Evolutionary conservation across 2,113 vertebrate species (phyloP), one percentile per base, ranked within the genome.

Genomic region (rat (Rattus norvegicus)): DNA sequence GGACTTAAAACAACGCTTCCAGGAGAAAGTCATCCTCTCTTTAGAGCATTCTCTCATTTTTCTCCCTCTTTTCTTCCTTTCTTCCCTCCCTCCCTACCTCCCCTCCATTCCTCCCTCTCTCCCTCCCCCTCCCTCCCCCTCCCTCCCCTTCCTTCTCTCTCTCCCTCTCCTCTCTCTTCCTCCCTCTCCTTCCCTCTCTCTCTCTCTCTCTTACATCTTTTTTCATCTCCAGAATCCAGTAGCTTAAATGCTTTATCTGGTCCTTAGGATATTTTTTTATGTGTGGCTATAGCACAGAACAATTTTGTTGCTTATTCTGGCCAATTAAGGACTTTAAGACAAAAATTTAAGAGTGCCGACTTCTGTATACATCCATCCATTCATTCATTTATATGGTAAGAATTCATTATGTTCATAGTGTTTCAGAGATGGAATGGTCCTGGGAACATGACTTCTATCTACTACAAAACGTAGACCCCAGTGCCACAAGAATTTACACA

Each of bases 1-100:
- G 52, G 24, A 56, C 26, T 94, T 52, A 94, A 94, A 84, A 72
- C 59, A 69, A 24, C 7, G 59, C 95, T 93, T 81, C 36, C 72
- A 67, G 47, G 84, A 49, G 77, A 91, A 93, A 92, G 30, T 8
- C 80, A 33, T 24, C 22, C 47, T 59, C 30, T 72, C 2, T 7
- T 49, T 30, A 81, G 70, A 72, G 16, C 30, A 26, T 5, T 81
- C 22, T 73, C 19, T 5, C 47, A 26, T 30, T 12, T 4, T 22
- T 33, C 43, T 43, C 20, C 24, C 26, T 52, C 6, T 4, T 6
- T 63, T 14, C 33, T 2, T 70, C 70, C 17, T 30, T 67, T 26
- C 26, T 2, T 67, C 65, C 10, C 65, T 67, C 10, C 28, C 26
- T 67, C 36, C 9, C 52, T 11, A 2, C 7, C 22, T 11, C 22